Evolutionary conservation across 2,888 invertebrate species (phyloP), one percentile per base, ranked within the genome.

Genomic region (Lapara coniferarum): DNA sequence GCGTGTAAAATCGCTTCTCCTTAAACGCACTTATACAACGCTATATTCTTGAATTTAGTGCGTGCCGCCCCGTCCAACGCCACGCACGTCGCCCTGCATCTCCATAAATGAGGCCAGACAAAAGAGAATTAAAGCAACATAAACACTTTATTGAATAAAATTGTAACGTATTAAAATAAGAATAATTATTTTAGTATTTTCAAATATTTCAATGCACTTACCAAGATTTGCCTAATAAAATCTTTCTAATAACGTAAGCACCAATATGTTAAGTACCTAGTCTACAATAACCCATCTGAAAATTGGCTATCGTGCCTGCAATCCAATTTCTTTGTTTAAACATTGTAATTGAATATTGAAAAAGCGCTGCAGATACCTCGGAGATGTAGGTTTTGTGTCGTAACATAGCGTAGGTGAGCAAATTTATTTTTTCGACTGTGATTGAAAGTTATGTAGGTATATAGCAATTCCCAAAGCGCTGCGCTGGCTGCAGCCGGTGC

Each of bases 271-370:
- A 49, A 12, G 19, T 55, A 55, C 2, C 5, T 44, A 63, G 56
- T 13, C 12, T 76, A 77, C 73, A 69, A 70, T 74, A 70, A 74
- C 71, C 71, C 81, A 75, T 73, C 78, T 79, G 73, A 79, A 79
- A 78, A 80, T 80, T 81, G 76, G 75, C 78, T 79, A 83, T 81
- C 78, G 79, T 82, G 80, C 74, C 79, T 78, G 74, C 84, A 85
- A 87, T 90, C 85, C 87, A 89, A 89, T 90, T 87, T 85, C 85
- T 81, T 87, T 87, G 88, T 89, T 90, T 87, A 88, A 89, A 89
- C 84, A 89, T 86, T 76, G 83, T 80, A 85, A 89, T 90, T 84
- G 87, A 87, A 90, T 85, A 87, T 88, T 85, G 86, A 86, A 83
- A 86, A 84, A 84, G 80, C 82, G 73, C 85, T 84, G 87, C 82